These are phyloP conservation scores for Labeo calbasu DNA, from an alignment of 2,797 vertebrate genomes.

Conservation along the genomic window DNA sequence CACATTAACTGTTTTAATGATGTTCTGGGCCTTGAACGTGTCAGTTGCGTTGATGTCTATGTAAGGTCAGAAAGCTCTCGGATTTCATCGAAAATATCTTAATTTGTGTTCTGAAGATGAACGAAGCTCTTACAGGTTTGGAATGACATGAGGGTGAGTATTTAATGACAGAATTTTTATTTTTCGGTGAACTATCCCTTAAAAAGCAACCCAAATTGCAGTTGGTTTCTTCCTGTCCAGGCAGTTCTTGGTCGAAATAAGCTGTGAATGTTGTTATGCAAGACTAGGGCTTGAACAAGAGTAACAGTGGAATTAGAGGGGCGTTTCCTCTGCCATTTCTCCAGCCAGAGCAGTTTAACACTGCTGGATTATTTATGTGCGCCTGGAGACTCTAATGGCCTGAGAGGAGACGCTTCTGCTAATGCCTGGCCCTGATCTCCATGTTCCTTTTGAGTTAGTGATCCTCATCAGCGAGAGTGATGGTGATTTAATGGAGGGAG, in stretches of 20 bases:
- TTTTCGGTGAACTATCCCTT: background rate
- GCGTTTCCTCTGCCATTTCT: conserved; percentile 25
- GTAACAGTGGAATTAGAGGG: conserved; percentile 19
- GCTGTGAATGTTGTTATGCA: background rate
- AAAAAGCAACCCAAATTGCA: background rate
- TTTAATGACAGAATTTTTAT: background rate
- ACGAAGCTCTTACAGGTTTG: background rate
- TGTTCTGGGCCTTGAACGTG: too few species aligned
- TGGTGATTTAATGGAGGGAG: conserved; percentile 37
- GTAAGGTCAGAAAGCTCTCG: background rate
- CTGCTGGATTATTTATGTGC: conserved; percentile 46
- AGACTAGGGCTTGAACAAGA: background rate
- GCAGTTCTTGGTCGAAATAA: background rate
- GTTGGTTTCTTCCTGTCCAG: background rate
- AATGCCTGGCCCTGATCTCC: conserved; percentile 42
- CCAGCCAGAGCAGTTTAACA: conserved; percentile 32
- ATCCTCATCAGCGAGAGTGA: conserved; percentile 40
- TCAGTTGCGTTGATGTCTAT: background rate
- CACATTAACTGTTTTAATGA: too few species aligned
- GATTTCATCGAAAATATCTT: background rate
- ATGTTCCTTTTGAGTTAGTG: conserved; percentile 37
- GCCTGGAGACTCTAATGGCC: conserved; percentile 46
- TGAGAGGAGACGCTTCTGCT: conserved; percentile 41
- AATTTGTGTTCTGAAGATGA: background rate
- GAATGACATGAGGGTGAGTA: background rate